Conservation (phyloP, 1,140 invertebrate species). For the Thalassaphorura encarpata region DNA sequence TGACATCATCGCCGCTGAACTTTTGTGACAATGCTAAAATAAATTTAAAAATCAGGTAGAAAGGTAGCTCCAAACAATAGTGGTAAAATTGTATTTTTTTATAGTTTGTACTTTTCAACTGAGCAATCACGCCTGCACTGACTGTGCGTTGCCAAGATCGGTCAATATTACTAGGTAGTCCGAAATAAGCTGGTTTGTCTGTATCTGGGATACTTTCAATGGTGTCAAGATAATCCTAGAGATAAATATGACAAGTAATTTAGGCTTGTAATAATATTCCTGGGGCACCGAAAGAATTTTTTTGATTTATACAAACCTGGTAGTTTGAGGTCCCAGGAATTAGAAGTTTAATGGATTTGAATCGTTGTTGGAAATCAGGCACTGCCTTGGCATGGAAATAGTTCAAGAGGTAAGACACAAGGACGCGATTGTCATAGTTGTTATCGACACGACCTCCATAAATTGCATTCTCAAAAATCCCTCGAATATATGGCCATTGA, state of each 20-base stretch:
- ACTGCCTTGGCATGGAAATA: too few relatives aligned
- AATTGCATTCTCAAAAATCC: conserved; percentile 67
- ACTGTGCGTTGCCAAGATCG: conserved; percentile 61
- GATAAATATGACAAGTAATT: conserved; percentile 26
- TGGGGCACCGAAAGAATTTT: not conserved
- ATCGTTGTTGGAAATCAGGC: conserved; percentile 48
- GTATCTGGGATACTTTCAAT: conserved; percentile 54
- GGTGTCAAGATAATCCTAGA: conserved; percentile 50
- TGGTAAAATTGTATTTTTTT: too few relatives aligned
- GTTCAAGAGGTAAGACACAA: conserved; percentile 61
- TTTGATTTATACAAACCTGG: conserved; percentile 36
- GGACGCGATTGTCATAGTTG: conserved; percentile 58
- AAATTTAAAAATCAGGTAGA: too few relatives aligned
- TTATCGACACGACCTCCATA: conserved; percentile 85
- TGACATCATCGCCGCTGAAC: conserved; percentile 26
- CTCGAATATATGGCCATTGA: conserved; percentile 68
- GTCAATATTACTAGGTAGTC: conserved; percentile 70
- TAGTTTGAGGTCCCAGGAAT: conserved; percentile 45
- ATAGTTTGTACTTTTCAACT: conserved; percentile 54
- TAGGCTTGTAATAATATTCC: not conserved
- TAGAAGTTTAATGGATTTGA: conserved; percentile 43
- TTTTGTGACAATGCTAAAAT: conserved; percentile 5
- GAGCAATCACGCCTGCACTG: conserved; percentile 50
- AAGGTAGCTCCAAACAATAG: too few relatives aligned
- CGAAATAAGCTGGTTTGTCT: conserved; percentile 61